Evolutionary conservation across 2,113 vertebrate genomes (phyloP), one percentile per base, ranked within the genome.

Genomic region (Oncorhynchus clarkii): DNA sequence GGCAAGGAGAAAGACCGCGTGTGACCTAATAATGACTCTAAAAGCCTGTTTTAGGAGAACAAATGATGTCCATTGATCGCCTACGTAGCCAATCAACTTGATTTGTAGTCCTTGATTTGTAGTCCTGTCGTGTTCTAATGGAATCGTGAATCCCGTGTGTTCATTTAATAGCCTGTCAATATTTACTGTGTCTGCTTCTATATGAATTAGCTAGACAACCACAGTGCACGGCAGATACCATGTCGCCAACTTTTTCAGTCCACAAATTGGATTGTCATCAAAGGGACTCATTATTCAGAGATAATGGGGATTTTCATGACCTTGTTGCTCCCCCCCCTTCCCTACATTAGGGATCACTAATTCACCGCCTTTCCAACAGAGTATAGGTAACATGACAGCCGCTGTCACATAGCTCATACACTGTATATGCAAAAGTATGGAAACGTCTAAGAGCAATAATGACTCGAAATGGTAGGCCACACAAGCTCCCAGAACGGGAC

Each of bases 201-300:
- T 78, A 80, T 87, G 75, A 84, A 82, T 80, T 83, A 81, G 67
- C 79, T 13, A 71, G 75, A 57, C 75, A 57, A 76, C 76, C 59
- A 26, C 72, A 13, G 20, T 70, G 71, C 73, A 24, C 74, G 78
- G 39, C 39, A 45, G 77, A 73, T 70, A 75, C 45, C 67, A 0
- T 5, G 49, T 29, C 66, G 34, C 80, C 69, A 24, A 66, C 12
- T 45, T 69, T 78, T 66, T 83, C 72, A 54, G 9, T 69, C 24
- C 75, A 67, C 62, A 80, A 87, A 84, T 83, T 84, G 79, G 73
- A 80, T 84, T 79, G 77, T 84, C 77, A 72, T 83, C 60, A 68
- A 51, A 71, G 62, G 34, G 34, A 39, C 64, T 51, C 76, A 85
- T 89, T 39, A 82, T 82, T 88, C 82, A 81, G 22, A 24, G 16